Base-by-base conservation (phyloP, 2,797 vertebrate genomes). In the Vespertilio murinus region DNA sequence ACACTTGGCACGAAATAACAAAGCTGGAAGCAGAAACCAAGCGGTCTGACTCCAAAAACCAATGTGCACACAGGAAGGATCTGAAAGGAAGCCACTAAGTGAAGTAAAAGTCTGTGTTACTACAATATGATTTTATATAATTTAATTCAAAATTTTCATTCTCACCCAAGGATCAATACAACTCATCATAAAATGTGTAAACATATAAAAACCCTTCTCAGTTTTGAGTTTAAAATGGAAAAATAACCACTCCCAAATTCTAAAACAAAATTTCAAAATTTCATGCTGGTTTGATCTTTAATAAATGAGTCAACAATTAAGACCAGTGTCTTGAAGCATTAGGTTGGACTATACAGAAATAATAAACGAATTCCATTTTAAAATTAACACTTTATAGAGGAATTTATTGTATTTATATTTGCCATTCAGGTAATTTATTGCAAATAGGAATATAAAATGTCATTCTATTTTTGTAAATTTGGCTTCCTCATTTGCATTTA, bases 401-500 rank as follows among this genome's bases (percentile, higher is more conserved):
- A 77, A 87, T 80, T 86, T 85, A 23, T 33, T 80, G 5, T 70
- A 16, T 67, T 30, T 40, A n/a, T 77, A 67, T 84, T 91, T 74
- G 25, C 25, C 65, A n/a, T 71, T 77, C 18, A 56, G 78, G 74
- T 86, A 38, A 83, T 64, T 35, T 78, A 40, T 35, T 38, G 14
- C 38, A 64, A n/a, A 10, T 77, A 14, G 54, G 45, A 81, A 75
- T 88, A 82, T 40, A 61, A 16, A 56, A 78, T 18, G 59, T 56
- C 11, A 59, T 83, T 96, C 69, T 85, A 14, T 86, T 86, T 88
- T 83, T 95, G 18, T 20, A 80, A 86, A 10, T 6, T 95, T 25
- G 6, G 3, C 61, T 3, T 93, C 22, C 33, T 71, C 13, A 6
- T 81, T 92, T 94, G 61, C 75, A n/a, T 49, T n/a, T 28, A 54